phyloP scores from a whole-genome alignment of 2,797 vertebrate species.

The Acanthiza pusilla region DNA sequence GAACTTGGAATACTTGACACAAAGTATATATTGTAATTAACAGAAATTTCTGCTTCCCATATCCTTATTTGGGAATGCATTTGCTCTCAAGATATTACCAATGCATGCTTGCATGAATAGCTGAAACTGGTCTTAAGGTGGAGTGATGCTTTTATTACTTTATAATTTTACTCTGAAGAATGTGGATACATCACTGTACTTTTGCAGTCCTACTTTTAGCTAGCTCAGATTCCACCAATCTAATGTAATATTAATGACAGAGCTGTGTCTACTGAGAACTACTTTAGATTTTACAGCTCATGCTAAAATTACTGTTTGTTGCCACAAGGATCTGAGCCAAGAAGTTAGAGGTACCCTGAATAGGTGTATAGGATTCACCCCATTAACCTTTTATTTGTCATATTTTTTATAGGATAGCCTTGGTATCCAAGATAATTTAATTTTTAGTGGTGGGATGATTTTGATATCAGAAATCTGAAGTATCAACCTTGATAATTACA shows the following conservation, averaged over 20 bases:
- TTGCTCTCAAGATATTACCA: neutral
- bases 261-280: neutral
- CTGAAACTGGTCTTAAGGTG: neutral
- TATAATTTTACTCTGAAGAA: neutral
- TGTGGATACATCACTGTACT: rapidly evolving
- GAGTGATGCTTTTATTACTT: neutral
- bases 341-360: neutral
- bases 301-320: neutral
- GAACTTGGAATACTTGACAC: neutral
- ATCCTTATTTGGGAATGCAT: neutral
- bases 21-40: neutral
- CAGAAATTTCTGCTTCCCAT: neutral
- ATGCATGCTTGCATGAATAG: neutral
- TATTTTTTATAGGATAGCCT: neutral
- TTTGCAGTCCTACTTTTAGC: neutral
- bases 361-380: neutral
- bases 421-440: neutral
- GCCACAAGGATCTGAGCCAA: neutral
- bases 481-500: neutral
- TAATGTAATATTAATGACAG: neutral
- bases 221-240: neutral
- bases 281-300: neutral
- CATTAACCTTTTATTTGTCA: neutral
- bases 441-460: neutral
- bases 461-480: neutral